Evolutionary conservation across 1,140 invertebrate genomes (phyloP).

Genomic region (Apis laboriosa): DNA sequence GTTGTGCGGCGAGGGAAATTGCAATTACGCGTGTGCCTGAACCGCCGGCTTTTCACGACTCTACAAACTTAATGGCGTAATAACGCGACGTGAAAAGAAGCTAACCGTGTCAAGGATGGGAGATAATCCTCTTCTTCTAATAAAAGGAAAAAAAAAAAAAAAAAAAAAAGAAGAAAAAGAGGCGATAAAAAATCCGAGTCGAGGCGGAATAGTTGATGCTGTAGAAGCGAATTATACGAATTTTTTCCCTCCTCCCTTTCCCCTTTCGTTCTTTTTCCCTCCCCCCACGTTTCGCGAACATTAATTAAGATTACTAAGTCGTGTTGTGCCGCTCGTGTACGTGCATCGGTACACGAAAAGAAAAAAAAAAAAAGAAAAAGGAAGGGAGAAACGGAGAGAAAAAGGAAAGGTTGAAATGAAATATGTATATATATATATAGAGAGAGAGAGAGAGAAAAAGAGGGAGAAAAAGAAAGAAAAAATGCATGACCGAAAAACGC

Average conservation of each 20-base stretch:
- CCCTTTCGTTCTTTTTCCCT: background rate
- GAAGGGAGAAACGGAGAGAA: background rate
- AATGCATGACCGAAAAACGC: background rate
- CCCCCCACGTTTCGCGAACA: background rate
- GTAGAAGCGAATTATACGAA: background rate
- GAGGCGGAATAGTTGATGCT: background rate
- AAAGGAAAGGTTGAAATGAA: too few species aligned
- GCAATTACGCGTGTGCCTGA: constrained; percentile 1
- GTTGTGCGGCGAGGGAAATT: background rate
- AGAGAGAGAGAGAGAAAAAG: background rate
- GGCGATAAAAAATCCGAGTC: background rate
- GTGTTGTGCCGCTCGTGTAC: too few species aligned
- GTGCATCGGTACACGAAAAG: background rate
- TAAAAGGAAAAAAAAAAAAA: background rate
- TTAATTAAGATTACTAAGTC: constrained; percentile 19
- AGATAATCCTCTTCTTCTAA: background rate
- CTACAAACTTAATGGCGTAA: background rate
- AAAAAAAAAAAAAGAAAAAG: too few species aligned
- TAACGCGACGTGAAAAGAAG: background rate
- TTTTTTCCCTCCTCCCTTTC: background rate
- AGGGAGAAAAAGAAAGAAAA: background rate
- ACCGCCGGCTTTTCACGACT: background rate
- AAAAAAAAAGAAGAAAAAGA: background rate
- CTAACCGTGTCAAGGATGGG: background rate
- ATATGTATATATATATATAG: background rate